Base-by-base conservation (phyloP, 2,888 invertebrate species). In the Acleris sparsana region DNA sequence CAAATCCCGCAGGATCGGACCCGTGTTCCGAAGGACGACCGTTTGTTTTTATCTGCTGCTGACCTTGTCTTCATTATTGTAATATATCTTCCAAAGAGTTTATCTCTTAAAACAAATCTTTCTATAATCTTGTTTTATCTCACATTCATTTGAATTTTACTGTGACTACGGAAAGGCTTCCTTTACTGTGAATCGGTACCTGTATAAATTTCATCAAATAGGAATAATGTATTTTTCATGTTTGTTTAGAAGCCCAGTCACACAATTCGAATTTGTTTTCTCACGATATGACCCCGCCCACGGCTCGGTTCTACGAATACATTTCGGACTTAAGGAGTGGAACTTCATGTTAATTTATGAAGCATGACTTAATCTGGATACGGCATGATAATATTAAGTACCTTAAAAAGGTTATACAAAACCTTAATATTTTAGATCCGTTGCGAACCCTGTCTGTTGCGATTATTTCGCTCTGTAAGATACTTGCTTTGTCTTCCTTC, bases 11-110 rank as follows among this genome's bases (percentile, higher is more conserved):
- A 86, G 87, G 86, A 85, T 78, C 71, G 76, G 79, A 83, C 84
- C 85, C 87, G 84, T 83, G 86, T 86, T 82, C 80, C 82, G 75
- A 78, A 73, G 77, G 75, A 79, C 77, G 78, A 80, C 80, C 80
- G 85, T 86, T 84, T 88, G 86, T 88, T 86, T 88, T 91, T 90
- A 92, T 92, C 89, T 83, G 72, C 79, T 78, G 80, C 81, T 80
- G 81, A 80, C 80, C 83, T 84, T 87, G 89, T 88, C 85, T 82
- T 85, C 85, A 86, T 90, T 88, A 88, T 81, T 81, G 87, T 86
- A 86, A 88, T 86, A 86, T 87, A 87, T 89, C 83, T 85, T 80
- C 72, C 71, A 71, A 79, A 82, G 76, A 80, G 77, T 81, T 85
- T 86, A 87, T 88, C 85, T 80, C 69, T 76, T 78, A 75, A 79